Base-by-base conservation (phyloP, 2,113 vertebrate genomes). In the Neogobius melanostomus region DNA sequence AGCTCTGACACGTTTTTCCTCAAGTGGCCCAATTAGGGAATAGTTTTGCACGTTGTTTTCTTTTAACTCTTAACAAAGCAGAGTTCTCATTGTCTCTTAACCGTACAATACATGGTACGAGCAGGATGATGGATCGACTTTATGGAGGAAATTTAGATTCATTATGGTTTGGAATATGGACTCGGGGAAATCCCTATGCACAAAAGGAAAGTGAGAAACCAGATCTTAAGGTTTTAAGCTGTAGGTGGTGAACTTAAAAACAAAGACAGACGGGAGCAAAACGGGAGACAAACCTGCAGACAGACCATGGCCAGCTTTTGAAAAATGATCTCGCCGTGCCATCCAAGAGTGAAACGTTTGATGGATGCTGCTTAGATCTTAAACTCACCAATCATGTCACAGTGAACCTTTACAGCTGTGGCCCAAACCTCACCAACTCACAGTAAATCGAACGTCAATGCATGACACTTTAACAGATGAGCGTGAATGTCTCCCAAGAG, bases 11-110 rank as follows among this genome's bases (percentile, higher is more conserved):
- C 67, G 17, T 69, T 88, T 81, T 82, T 84, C 72, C 88, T 85
- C 83, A 62, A 82, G 77, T 11, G 59, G 75, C 64, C 75, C 83
- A 87, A 87, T 87, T 89, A 87, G 79, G 72, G 81, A 82, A 84
- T 52, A 79, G 67, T 82, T 82, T 73, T 69, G 56, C 1, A 21
- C 59, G 21, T 64, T 79, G 12, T 72, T 81, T 68, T 72, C 82
- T 73, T 82, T 59, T 36, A 36, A 36, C 28, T 11, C 51, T 51
- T 48, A 70, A 79, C 64, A 81, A 76, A 79, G 65, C 45, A 60
- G n/a, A 69, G 70, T 63, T 71, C 68, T 69, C 49, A 56, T 73
- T 82, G 79, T 75, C 74, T 81, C 46, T 61, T 46, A 56, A n/a
- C 15, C 36, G 46, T 73, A 64, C 50, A 66, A 71, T 74, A 51